phyloP scores from a whole-genome alignment of 2,888 invertebrate genomes.

The Brachynemurus nebulosus region DNA sequence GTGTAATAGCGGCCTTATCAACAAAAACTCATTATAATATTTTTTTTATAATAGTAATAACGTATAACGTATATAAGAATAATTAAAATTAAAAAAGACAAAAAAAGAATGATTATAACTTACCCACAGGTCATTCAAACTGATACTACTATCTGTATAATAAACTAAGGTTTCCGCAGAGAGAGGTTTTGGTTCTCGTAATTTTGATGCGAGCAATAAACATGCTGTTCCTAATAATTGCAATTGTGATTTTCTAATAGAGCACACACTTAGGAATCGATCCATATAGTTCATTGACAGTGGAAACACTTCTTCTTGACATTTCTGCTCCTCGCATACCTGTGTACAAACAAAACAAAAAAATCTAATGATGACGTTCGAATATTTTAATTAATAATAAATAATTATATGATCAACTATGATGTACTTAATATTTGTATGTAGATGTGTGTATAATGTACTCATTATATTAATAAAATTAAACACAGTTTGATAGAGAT shows the following conservation, averaged over 20 bases:
- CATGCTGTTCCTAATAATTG: slow-evolving; percentile 88
- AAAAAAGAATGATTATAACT: slow-evolving; percentile 34
- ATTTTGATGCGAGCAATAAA: slow-evolving; percentile 83
- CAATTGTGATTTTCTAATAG: slow-evolving; percentile 71
- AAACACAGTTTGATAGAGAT: too few relatives aligned
- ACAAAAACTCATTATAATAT: too few relatives aligned
- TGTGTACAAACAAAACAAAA: slow-evolving; percentile 34
- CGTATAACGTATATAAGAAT: background rate
- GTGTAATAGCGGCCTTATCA: too few relatives aligned
- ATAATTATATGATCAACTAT: too few relatives aligned
- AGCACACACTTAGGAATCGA: slow-evolving; percentile 75
- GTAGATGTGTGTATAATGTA: too few relatives aligned
- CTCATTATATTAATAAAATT: too few relatives aligned
- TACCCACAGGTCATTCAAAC: slow-evolving; percentile 74
- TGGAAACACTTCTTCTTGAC: slow-evolving; percentile 88
- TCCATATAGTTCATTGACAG: slow-evolving; percentile 89
- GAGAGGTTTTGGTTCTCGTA: slow-evolving; percentile 74
- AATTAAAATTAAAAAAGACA: background rate
- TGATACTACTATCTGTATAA: slow-evolving; percentile 90
- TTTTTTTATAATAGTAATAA: background rate
- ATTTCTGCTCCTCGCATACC: slow-evolving; percentile 89
- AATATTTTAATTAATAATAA: too few relatives aligned
- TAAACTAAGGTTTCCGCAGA: slow-evolving; percentile 70
- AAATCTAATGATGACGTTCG: slow-evolving; percentile 1
- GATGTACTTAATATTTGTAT: too few relatives aligned